Conservation (phyloP, 2,888 invertebrate genomes). For the Polylopha cassiicola region DNA sequence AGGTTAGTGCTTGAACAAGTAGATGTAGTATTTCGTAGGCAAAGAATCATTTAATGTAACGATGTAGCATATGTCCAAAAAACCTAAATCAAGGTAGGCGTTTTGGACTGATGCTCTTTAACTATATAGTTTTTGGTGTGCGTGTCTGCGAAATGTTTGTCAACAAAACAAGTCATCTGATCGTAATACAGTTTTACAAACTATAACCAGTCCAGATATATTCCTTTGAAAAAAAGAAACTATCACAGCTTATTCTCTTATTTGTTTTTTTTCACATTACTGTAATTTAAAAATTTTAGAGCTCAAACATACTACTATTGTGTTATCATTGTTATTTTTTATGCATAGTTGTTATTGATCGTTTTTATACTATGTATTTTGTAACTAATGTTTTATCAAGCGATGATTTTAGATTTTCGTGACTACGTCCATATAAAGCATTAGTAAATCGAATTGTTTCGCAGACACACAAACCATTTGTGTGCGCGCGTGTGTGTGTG, state of each 20-base stretch:
- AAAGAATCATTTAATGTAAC: too few species aligned
- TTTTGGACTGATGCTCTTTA: constrained; percentile 1
- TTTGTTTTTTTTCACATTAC: neutral
- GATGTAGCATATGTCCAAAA: too few species aligned
- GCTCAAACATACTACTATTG: too few species aligned
- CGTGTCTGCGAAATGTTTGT: constrained; percentile 49
- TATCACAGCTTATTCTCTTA: constrained; percentile 6
- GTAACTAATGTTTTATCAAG: neutral
- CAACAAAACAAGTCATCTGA: constrained; percentile 1
- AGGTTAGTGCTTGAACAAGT: constrained; percentile 53
- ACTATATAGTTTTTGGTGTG: constrained; percentile 26
- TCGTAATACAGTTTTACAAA: too few species aligned
- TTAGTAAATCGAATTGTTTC: constrained; percentile 43
- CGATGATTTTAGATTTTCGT: too few species aligned
- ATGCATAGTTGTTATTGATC: neutral
- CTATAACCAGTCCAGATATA: too few species aligned
- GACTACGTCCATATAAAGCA: too few species aligned
- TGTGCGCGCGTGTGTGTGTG: constrained; percentile 69
- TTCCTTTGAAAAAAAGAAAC: constrained; percentile 3
- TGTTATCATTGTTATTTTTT: neutral
- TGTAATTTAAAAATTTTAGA: too few species aligned
- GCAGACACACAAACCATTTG: constrained; percentile 55
- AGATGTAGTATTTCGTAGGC: neutral
- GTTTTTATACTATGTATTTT: neutral
- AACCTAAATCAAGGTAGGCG: neutral